Percentiles rank a stretch among this genome's conserved stretches.
Evolutionary conservation across 2,888 invertebrate genomes (phyloP).

Genomic region (Epistrophella euchroma): DNA sequence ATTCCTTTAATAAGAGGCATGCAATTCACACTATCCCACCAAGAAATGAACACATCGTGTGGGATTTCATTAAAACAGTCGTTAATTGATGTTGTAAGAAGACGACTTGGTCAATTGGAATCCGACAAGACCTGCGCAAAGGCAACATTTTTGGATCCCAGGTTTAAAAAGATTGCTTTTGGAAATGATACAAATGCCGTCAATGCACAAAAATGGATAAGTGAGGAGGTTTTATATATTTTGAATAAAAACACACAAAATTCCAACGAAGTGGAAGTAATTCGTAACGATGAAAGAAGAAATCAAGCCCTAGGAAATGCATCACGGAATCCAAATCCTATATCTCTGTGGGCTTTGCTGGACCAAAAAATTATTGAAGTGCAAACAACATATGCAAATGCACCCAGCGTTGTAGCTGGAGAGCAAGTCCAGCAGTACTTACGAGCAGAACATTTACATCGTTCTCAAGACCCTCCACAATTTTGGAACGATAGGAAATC

Average conservation of each 20-base stretch:
- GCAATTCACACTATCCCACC: too few relatives aligned
- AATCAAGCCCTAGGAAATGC: not conserved
- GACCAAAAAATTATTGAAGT: conserved; percentile 30
- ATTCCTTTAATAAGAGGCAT: too few relatives aligned
- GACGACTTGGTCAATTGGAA: conserved; percentile 30
- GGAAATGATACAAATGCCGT: conserved; percentile 25
- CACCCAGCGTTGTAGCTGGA: conserved; percentile 19
- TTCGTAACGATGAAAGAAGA: not conserved
- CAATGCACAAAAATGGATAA: conserved; percentile 16
- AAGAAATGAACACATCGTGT: not conserved
- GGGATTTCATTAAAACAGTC: not conserved
- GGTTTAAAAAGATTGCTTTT: conserved; percentile 47
- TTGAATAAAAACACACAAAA: too few relatives aligned
- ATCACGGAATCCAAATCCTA: not conserved
- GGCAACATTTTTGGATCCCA: conserved; percentile 42
- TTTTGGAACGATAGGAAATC: conserved; percentile 25
- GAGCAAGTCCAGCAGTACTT: conserved; percentile 24
- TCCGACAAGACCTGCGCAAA: conserved; percentile 27
- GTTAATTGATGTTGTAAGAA: not conserved
- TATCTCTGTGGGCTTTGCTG: conserved; percentile 31
- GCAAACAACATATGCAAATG: not conserved
- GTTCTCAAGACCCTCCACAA: conserved; percentile 9
- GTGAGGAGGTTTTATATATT: not conserved
- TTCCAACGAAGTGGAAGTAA: not conserved
- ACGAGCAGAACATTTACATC: not conserved